phyloP scores from a whole-genome alignment of 2,113 vertebrate genomes.

The Pagrus major region DNA sequence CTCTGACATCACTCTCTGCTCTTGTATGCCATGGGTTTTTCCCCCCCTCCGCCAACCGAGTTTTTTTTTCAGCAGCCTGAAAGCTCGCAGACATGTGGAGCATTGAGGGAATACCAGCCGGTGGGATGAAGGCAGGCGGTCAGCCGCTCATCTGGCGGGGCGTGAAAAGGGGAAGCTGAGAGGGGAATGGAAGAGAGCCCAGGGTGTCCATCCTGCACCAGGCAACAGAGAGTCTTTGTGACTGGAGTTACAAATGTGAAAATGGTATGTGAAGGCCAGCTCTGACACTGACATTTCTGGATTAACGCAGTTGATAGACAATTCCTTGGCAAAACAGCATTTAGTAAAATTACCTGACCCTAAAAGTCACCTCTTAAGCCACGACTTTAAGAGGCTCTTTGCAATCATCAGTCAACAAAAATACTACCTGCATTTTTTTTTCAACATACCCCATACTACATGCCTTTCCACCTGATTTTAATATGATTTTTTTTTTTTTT shows the following conservation, averaged over 20 bases:
- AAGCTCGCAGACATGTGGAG: slow-evolving; percentile 57
- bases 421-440: not conserved
- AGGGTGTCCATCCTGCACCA: slow-evolving; percentile 33
- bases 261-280: not conserved
- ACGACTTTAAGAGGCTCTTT: not conserved
- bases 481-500: not conserved
- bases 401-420: not conserved
- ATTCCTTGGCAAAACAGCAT: not conserved
- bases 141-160: slow-evolving; percentile 57
- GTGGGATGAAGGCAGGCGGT: slow-evolving; percentile 46
- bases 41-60: not conserved
- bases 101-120: slow-evolving; percentile 61
- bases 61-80: slow-evolving; percentile 40
- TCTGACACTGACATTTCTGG: not conserved
- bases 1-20: slow-evolving; percentile 75
- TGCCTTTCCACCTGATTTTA: not conserved
- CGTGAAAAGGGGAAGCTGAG: slow-evolving; percentile 48
- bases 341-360: not conserved
- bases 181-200: slow-evolving; percentile 51
- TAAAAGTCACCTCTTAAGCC: not conserved
- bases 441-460: not conserved
- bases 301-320: not conserved
- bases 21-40: slow-evolving; percentile 42
- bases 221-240: slow-evolving; percentile 54
- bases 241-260: not conserved